Base-by-base conservation (phyloP, 2,888 invertebrate species). In the Pandemis heparana region DNA sequence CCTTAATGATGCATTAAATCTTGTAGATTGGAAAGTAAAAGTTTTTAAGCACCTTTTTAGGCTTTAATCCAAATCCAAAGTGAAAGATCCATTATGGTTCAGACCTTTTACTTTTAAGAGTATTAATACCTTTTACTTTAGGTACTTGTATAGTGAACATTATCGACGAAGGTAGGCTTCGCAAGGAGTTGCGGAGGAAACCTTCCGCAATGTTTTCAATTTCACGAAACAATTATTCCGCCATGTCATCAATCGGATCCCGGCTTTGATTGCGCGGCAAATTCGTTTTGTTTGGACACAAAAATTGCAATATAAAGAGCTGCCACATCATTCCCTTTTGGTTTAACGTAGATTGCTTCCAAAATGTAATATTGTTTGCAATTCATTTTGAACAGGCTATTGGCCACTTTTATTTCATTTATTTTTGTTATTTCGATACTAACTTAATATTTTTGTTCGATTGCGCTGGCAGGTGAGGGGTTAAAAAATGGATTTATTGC, bases 231-330 rank as follows among this genome's bases (percentile, higher is more conserved):
- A 93, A 94, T 94, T 94, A 94, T 94, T 92, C 89, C 89, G 91
- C 92, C 92, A 91, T 93, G 92, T 94, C 94, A 93, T 94, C 94
- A 94, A 93, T 94, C 92, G 93, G 94, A 93, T 92, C 90, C 92
- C 90, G 90, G 92, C 92, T 94, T 94, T 94, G 94, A 94, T 94
- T 94, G 94, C 93, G 92, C 91, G 91, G 92, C 92, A 93, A 94
- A 94, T 93, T 94, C 91, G 92, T 93, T 94, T 94, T 94, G 94
- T 94, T 94, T 94, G 92, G 89, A 92, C 90, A 92, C 93, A 94
- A 94, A 94, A 94, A 93, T 94, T 94, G 94, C 94, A 94, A 94
- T 94, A 92, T 93, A 94, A 93, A 94, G 93, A 93, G 93, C 92
- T 91, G 92, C 93, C 94, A 94, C 94, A 94, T 94, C 94, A 94